Base-by-base conservation (phyloP, 2,888 invertebrate species). In the Xylota sylvarum region DNA sequence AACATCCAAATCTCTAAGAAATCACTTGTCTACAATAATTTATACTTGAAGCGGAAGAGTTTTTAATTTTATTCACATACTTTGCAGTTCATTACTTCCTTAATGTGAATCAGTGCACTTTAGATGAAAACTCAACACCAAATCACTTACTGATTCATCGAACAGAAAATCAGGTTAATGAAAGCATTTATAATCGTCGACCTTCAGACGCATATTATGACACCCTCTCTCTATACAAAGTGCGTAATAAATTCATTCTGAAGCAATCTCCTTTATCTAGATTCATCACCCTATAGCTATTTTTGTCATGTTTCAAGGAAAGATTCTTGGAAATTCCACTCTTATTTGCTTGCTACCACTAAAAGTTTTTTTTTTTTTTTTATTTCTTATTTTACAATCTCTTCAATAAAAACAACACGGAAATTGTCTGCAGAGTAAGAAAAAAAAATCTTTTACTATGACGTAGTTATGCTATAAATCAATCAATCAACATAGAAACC, bases 241-340 rank as follows among this genome's bases (percentile, higher is more conserved):
- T 73, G 60, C 50, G 60, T 80, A 7, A 14, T 56, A 52, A 3
- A 58, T 40, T 58, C 72, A 23, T 55, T 52, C 35, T 43, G 9
- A 17, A 17, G 50, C n/a, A 35, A 35, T 32, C 52, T 12, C 55
- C 27, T 40, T 19, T 7, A 32, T 4, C 14, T 58, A 14, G 32
- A 58, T 64, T 48, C 55, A 52, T 40, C 64, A 64, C n/a, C 5
- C 14, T n/a, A 1, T 37, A 56, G 6, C 32, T 23, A 70, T 46
- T 46, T 48, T 48, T 76, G 23, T 32, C 50, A 56, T 19, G 48
- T 60, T 17, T 76, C 58, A 85, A 84, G 69, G 80, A 70, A 60
- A 67, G 12, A 55, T 72, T 85, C 76, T 72, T 60, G 72, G 85
- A 76, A 81, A 60, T 77, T 72, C 81, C 72, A 78, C 43, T 58